A percentile compares a stretch with the other conserved stretches of the same genome.
Evolutionary conservation across 2,797 vertebrate species (phyloP).

Genomic region (Nyctibius grandis): DNA sequence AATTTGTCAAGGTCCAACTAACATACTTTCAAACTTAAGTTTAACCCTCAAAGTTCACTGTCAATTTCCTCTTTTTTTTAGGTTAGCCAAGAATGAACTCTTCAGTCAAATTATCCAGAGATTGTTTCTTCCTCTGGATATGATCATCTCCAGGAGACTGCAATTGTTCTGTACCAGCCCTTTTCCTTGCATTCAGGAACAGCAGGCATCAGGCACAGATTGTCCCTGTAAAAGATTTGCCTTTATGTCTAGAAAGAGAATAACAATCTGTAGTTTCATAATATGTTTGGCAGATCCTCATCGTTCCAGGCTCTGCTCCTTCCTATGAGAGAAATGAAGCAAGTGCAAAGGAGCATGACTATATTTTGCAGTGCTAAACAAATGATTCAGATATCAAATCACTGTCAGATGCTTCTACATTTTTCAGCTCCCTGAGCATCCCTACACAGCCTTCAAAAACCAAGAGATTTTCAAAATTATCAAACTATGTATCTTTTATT

Average conservation of each 20-base stretch:
- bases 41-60: neutral
- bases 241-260: conserved; percentile 42
- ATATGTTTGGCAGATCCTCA: conserved; percentile 7
- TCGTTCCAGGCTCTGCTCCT: conserved; percentile 17
- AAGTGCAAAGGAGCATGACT: conserved; percentile 13
- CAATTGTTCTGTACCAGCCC: neutral
- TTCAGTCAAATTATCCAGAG: neutral
- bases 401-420: neutral
- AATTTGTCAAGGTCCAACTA: neutral
- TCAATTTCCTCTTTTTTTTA: neutral
- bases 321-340: neutral
- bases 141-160: neutral
- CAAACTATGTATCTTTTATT: neutral
- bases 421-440: neutral
- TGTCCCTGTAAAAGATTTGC: conserved; percentile 18
- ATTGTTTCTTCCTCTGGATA: neutral
- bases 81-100: neutral
- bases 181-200: neutral
- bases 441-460: neutral
- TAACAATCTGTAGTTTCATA: conserved; percentile 27
- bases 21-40: neutral
- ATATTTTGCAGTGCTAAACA: neutral
- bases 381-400: conserved; percentile 8
- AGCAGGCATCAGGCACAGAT: conserved; percentile 11
- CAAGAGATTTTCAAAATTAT: neutral